Percentiles rank a stretch among this genome's conserved stretches.
Evolutionary conservation across 1,140 invertebrate genomes (phyloP).

Genomic region (Pteromalus puparum): DNA sequence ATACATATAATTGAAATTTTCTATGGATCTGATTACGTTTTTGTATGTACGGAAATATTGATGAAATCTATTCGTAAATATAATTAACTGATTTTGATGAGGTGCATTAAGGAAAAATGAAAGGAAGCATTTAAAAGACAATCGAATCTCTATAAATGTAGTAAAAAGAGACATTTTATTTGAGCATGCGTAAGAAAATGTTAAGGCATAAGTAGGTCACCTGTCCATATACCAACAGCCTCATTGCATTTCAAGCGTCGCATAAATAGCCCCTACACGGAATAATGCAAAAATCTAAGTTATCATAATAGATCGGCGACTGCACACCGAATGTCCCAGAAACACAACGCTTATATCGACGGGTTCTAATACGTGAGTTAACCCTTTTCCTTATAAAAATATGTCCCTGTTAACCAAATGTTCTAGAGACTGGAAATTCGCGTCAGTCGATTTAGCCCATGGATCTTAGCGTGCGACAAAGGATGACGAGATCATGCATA

Average conservation of each 20-base stretch:
- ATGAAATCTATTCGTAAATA: no score
- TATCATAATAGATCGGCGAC: neutral
- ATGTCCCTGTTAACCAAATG: slow-evolving; percentile 40
- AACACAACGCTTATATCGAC: neutral
- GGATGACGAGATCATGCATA: neutral
- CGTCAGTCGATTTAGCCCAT: neutral
- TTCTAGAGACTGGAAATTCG: slow-evolving; percentile 41
- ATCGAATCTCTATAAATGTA: neutral
- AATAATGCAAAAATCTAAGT: neutral
- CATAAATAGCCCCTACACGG: neutral
- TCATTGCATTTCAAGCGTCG: neutral
- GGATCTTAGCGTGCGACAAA: neutral
- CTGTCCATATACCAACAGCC: neutral
- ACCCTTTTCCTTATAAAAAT: neutral
- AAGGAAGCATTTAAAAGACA: no score
- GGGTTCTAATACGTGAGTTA: neutral
- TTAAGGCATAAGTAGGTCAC: neutral
- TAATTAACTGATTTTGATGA: neutral
- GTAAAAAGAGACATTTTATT: neutral
- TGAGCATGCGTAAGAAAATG: neutral
- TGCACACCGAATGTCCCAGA: neutral
- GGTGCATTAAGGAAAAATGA: neutral
- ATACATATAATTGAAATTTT: neutral
- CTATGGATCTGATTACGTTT: neutral
- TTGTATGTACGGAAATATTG: neutral